These are phyloP conservation scores for Lynx canadensis DNA, from an alignment of 2,113 vertebrate species.

Conservation along the genomic window DNA sequence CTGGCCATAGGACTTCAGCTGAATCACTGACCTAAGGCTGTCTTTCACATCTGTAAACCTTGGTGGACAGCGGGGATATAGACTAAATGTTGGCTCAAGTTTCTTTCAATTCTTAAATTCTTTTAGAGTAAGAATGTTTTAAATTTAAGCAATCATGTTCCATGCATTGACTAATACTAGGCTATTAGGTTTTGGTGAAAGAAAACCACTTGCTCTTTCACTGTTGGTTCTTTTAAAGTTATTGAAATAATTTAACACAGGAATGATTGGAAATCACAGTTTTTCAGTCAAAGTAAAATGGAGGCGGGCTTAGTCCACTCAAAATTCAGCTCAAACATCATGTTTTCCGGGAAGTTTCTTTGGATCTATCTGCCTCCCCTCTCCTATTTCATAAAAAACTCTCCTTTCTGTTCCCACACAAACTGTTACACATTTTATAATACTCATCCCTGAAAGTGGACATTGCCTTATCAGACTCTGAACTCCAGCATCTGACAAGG, in stretches of 20 bases:
- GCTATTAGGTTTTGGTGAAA: neutral
- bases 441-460: neutral
- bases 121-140: neutral
- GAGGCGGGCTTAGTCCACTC: neutral
- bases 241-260: neutral
- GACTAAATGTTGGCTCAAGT: constrained; percentile 1
- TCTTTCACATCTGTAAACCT: neutral
- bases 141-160: neutral
- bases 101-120: constrained; percentile 26
- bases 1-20: neutral
- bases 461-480: neutral
- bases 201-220: neutral
- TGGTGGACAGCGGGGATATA: neutral
- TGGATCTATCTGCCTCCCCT: neutral
- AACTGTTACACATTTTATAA: neutral
- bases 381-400: neutral
- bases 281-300: neutral
- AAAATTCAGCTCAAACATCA: neutral
- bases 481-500: neutral
- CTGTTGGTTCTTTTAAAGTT: neutral
- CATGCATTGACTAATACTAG: neutral
- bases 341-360: neutral
- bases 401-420: neutral
- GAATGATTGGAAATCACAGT: neutral
- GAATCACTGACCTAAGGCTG: neutral